phyloP scores from a whole-genome alignment of 2,797 vertebrate species.

The Borostomias antarcticus region DNA sequence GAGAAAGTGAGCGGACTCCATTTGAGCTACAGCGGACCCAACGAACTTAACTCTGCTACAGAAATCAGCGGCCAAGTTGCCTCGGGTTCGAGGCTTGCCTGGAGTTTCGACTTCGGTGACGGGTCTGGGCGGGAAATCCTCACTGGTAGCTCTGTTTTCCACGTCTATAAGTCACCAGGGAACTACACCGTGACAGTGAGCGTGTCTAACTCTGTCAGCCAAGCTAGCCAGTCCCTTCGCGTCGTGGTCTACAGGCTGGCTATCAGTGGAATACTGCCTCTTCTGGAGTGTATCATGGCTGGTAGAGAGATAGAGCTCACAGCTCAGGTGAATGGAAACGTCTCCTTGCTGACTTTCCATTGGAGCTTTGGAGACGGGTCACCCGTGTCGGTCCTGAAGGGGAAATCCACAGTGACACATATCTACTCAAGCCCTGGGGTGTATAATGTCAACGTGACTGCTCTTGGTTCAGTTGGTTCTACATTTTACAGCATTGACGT shows the following conservation, averaged over 20 bases:
- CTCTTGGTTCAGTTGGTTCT: constrained; percentile 53
- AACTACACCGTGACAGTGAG: constrained; percentile 67
- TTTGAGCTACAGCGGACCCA: constrained; percentile 56
- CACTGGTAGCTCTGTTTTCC: constrained; percentile 49
- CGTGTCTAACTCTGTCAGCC: constrained; percentile 68
- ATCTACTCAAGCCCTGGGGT: constrained; percentile 61
- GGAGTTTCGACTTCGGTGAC: constrained; percentile 81
- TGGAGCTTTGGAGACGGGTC: constrained; percentile 78
- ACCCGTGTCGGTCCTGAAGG: constrained; percentile 45
- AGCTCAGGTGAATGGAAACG: constrained; percentile 64
- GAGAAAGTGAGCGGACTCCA: constrained; percentile 70
- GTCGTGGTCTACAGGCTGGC: constrained; percentile 67
- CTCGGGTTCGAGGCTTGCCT: constrained; percentile 65
- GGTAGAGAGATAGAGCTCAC: constrained; percentile 49
- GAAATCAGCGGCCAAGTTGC: constrained; percentile 61
- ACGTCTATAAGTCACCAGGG: constrained; percentile 69
- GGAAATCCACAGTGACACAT: constrained; percentile 58
- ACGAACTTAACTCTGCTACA: constrained; percentile 59
- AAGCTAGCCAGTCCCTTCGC: constrained; percentile 42
- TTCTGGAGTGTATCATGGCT: constrained; percentile 58
- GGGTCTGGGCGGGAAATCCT: constrained; percentile 57
- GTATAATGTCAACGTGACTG: constrained; percentile 63
- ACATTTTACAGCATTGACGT: constrained; percentile 51
- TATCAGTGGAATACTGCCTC: constrained; percentile 63
- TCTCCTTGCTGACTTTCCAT: constrained; percentile 59